A percentile compares a stretch with the other conserved stretches of the same genome.
phyloP scores from a whole-genome alignment of 1,140 invertebrate species.

The Aplysia californica region DNA sequence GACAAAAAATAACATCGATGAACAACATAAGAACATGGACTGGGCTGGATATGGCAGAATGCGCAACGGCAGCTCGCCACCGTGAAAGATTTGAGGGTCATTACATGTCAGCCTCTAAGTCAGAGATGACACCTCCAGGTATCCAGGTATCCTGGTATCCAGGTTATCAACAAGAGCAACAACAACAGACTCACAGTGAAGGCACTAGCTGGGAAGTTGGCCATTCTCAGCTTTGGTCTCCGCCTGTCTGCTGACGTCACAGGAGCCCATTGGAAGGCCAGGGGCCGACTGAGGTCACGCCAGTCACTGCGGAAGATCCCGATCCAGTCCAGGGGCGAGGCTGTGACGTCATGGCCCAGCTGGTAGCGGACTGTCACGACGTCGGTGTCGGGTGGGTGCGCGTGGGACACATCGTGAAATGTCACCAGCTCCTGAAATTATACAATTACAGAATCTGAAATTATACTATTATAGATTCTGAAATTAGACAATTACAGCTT shows the following conservation, averaged over 20 bases:
- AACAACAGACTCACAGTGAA: background rate
- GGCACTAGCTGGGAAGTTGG: background rate
- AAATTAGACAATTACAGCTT: too few relatives aligned
- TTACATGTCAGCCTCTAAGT: too few relatives aligned
- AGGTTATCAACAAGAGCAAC: background rate
- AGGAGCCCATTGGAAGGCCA: background rate
- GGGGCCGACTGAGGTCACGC: background rate
- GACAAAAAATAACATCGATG: too few relatives aligned
- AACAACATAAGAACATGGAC: too few relatives aligned
- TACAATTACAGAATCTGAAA: too few relatives aligned
- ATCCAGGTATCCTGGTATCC: too few relatives aligned
- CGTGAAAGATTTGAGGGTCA: too few relatives aligned
- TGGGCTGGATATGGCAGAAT: too few relatives aligned
- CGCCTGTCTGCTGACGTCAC: background rate
- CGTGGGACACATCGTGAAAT: background rate
- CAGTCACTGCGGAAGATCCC: constrained; percentile 6
- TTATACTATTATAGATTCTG: too few relatives aligned
- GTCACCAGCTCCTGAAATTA: constrained; percentile 6
- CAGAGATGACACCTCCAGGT: too few relatives aligned
- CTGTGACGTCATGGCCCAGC: background rate
- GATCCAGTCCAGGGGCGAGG: background rate
- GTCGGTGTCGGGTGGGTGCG: background rate
- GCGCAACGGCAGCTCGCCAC: too few relatives aligned
- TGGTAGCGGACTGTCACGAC: background rate
- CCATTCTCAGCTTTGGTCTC: background rate